Conservation (phyloP, 2,797 vertebrate species). For the Cichlasoma orientale region DNA sequence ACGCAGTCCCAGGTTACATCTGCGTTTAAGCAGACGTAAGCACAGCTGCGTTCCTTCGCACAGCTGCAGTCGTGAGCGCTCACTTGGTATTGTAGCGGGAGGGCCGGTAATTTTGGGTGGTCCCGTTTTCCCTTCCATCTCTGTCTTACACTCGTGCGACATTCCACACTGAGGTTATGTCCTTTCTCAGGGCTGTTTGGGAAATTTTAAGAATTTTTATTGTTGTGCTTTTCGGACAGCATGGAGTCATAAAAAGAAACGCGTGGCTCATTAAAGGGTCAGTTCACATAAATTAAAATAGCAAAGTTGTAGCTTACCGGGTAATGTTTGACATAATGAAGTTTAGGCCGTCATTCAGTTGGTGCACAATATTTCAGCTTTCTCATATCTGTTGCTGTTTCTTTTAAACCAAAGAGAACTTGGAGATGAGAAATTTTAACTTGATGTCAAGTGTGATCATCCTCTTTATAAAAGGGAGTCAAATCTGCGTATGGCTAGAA, state of each 20-base stretch:
- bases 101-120: background rate
- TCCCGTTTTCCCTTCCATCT: constrained; percentile 18
- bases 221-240: constrained; percentile 50
- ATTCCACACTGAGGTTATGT: constrained; percentile 76
- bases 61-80: constrained; percentile 22
- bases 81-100: background rate
- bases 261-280: constrained; percentile 24
- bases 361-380: background rate
- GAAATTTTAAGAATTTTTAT: constrained; percentile 68
- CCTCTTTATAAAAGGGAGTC: no score
- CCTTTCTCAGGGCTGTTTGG: constrained; percentile 62
- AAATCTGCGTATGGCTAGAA: no score
- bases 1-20: constrained; percentile 1
- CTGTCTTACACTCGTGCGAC: constrained; percentile 66
- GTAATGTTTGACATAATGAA: background rate
- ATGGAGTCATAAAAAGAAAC: constrained; percentile 46
- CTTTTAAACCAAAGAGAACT: background rate
- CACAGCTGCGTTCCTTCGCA: constrained; percentile 16
- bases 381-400: background rate
- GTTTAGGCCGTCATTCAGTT: background rate
- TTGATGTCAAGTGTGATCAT: no score
- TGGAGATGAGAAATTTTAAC: background rate
- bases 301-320: background rate
- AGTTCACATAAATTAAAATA: constrained; percentile 27
- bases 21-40: constrained; percentile 25